Percentiles rank a stretch among this genome's conserved stretches.
phyloP scores from a whole-genome alignment of 2,113 vertebrate genomes.

The Okapia johnstoni region DNA sequence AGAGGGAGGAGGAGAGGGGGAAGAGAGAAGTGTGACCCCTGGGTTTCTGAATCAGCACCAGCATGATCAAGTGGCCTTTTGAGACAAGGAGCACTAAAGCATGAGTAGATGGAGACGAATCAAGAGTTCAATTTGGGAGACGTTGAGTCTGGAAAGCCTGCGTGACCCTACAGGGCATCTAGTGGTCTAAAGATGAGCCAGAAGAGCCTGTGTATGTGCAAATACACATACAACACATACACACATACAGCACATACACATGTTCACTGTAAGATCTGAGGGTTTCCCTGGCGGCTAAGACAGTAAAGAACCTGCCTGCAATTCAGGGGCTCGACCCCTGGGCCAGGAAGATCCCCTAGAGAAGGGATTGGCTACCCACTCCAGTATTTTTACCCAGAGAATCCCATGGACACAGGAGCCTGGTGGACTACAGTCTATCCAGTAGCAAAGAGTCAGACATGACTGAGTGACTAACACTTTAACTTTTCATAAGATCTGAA shows the following conservation, averaged over 20 bases:
- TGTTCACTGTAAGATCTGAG: neutral
- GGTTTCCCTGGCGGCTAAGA: neutral
- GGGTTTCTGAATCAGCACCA: neutral
- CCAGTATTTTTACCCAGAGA: neutral
- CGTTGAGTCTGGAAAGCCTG: neutral
- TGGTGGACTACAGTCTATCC: neutral
- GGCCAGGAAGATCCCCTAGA: neutral
- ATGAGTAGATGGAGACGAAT: fast-evolving
- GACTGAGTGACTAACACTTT: neutral
- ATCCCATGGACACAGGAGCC: neutral
- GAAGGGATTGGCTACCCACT: neutral
- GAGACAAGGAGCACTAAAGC: neutral
- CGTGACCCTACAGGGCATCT: neutral
- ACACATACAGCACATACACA: neutral
- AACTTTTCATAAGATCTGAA: neutral
- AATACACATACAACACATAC: neutral
- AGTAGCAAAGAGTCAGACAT: neutral
- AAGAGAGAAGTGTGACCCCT: no score
- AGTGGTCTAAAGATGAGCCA: neutral
- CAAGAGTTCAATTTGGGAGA: neutral
- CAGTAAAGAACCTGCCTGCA: neutral
- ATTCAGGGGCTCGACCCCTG: neutral
- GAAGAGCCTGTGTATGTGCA: neutral
- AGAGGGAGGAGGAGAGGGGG: fast-evolving
- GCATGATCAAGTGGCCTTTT: neutral